A percentile compares a stretch with the other conserved stretches of the same genome.
Evolutionary conservation across 2,888 invertebrate species (phyloP).

Genomic region (Scaeva pyrastri): DNA sequence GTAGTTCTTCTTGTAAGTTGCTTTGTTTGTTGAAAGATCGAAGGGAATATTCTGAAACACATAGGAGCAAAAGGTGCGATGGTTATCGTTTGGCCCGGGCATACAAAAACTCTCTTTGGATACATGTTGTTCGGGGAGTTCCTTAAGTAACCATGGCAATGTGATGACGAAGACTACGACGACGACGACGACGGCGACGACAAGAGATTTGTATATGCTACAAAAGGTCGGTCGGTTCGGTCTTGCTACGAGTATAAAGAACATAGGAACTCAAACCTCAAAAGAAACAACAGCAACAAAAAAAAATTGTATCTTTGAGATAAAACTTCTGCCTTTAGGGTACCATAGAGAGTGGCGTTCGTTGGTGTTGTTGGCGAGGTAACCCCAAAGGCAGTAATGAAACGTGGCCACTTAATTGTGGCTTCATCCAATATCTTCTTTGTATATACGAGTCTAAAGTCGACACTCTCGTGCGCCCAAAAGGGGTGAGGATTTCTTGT

Average conservation of each 20-base stretch:
- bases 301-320: slow-evolving; percentile 47
- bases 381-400: slow-evolving; percentile 43
- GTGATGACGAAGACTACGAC: slow-evolving; percentile 2
- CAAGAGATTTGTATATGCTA: slow-evolving; percentile 33
- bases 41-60: slow-evolving; percentile 37
- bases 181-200: neutral
- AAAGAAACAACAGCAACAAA: neutral
- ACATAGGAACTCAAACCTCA: neutral
- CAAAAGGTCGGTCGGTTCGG: slow-evolving; percentile 13
- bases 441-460: neutral
- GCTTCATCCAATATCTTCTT: slow-evolving; percentile 37
- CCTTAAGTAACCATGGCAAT: slow-evolving; percentile 24
- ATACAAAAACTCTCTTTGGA: slow-evolving; percentile 45
- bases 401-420: slow-evolving; percentile 71
- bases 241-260: neutral
- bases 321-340: slow-evolving; percentile 19
- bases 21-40: slow-evolving; percentile 5
- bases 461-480: slow-evolving; percentile 13
- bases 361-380: slow-evolving; percentile 5
- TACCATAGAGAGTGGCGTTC: no score
- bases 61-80: slow-evolving; percentile 60
- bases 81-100: slow-evolving; percentile 63
- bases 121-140: slow-evolving; percentile 53
- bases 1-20: neutral
- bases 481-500: slow-evolving; percentile 43